A percentile compares a stretch with the other conserved stretches of the same genome.
These are phyloP conservation scores for Nyctibius grandis DNA, from an alignment of 2,797 vertebrate genomes.

Conservation along the genomic window DNA sequence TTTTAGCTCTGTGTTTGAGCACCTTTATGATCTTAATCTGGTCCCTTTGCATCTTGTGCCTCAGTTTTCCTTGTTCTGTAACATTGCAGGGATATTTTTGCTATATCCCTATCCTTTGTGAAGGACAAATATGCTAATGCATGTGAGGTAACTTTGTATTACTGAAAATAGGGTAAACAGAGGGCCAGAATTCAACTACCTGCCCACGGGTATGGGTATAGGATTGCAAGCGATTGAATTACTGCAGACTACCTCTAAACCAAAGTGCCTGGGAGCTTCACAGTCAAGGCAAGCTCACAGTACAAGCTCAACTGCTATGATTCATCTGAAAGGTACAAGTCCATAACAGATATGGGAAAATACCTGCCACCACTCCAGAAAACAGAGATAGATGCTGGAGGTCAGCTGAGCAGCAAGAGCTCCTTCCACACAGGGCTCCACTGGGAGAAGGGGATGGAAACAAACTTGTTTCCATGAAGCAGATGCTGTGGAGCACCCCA, in stretches of 20 bases:
- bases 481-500: not conserved
- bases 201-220: not conserved
- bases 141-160: not conserved
- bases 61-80: not conserved
- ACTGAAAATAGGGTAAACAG: not conserved
- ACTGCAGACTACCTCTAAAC: not conserved
- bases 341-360: not conserved
- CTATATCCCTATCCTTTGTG: not conserved
- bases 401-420: not conserved
- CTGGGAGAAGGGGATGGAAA: not conserved
- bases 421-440: not conserved
- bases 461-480: not conserved
- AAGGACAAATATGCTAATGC: not conserved
- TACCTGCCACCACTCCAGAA: not conserved
- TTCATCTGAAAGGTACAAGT: not conserved
- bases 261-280: not conserved
- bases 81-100: not conserved
- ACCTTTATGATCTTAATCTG: not conserved
- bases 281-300: accelerated
- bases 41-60: not conserved
- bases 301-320: not conserved
- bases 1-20: not conserved
- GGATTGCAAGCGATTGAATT: not conserved
- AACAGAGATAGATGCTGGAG: not conserved
- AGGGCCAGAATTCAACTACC: not conserved